These are phyloP conservation scores for Cydia amplana DNA, from an alignment of 1,140 invertebrate genomes.

Conservation along the genomic window DNA sequence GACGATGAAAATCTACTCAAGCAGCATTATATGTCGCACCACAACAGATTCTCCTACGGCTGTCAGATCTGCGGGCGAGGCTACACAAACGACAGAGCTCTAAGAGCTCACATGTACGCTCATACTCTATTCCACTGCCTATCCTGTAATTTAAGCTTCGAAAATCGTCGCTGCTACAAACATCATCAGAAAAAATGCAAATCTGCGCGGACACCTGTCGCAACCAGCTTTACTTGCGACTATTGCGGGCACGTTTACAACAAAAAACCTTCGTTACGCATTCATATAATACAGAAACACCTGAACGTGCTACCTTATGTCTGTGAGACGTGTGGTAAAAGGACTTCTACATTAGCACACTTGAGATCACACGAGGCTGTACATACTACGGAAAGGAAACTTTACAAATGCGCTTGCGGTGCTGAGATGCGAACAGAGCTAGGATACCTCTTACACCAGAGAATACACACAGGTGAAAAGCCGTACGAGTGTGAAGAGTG, in stretches of 20 bases:
- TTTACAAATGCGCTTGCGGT: slow-evolving; percentile 68
- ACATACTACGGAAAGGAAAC: slow-evolving; percentile 58
- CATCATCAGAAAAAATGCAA: slow-evolving; percentile 55
- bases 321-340: slow-evolving; percentile 69
- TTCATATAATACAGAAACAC: slow-evolving; percentile 74
- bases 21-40: slow-evolving; percentile 41
- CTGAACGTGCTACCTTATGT: slow-evolving; percentile 64
- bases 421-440: slow-evolving; percentile 58
- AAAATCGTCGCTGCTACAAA: slow-evolving; percentile 59
- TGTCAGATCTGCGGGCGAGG: slow-evolving; percentile 54
- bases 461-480: slow-evolving; percentile 86
- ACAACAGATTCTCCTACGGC: slow-evolving; percentile 36
- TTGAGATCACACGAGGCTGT: slow-evolving; percentile 64
- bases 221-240: slow-evolving; percentile 56
- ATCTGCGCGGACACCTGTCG: background rate
- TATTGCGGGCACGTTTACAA: slow-evolving; percentile 62
- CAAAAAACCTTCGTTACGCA: slow-evolving; percentile 66
- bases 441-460: slow-evolving; percentile 63
- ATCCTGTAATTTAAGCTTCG: slow-evolving; percentile 52
- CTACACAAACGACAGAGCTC: slow-evolving; percentile 52
- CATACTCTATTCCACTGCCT: slow-evolving; percentile 59
- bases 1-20: slow-evolving; percentile 34
- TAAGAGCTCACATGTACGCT: slow-evolving; percentile 52
- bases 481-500: slow-evolving; percentile 87
- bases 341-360: slow-evolving; percentile 66